Conservation (phyloP, 1,140 invertebrate species). For the Cydia pomonella region DNA sequence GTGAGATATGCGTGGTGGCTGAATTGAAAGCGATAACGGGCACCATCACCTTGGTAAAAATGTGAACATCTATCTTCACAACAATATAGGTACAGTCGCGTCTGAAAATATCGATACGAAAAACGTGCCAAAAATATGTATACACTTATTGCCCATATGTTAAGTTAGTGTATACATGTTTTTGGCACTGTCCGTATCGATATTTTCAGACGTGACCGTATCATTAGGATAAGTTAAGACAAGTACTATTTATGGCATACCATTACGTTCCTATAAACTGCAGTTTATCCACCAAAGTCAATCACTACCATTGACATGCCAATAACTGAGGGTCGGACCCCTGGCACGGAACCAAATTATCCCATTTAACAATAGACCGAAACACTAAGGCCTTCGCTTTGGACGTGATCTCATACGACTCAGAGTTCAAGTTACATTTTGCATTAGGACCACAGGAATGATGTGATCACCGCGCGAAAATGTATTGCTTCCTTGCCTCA, state of each 20-base stretch:
- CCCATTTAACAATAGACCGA: conserved; percentile 41
- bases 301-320: conserved; percentile 40
- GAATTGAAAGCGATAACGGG: no score
- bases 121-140: no score
- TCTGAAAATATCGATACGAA: no score
- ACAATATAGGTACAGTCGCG: no score
- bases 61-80: no score
- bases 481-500: conserved; percentile 50
- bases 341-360: conserved; percentile 51
- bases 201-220: no score
- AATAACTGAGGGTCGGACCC: conserved; percentile 54
- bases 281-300: conserved; percentile 15
- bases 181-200: no score
- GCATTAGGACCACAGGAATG: conserved; percentile 50
- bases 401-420: neutral
- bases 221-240: no score
- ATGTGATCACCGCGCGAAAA: conserved; percentile 55
- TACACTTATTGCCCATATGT: no score
- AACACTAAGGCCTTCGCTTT: neutral
- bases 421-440: conserved; percentile 20
- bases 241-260: neutral
- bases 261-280: neutral
- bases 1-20: no score
- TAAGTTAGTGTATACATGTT: no score
- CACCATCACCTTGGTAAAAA: no score